Evolutionary conservation across 2,113 vertebrate genomes (phyloP), one percentile per base, ranked within the genome.

Genomic region (Rhagologus leucostigma): DNA sequence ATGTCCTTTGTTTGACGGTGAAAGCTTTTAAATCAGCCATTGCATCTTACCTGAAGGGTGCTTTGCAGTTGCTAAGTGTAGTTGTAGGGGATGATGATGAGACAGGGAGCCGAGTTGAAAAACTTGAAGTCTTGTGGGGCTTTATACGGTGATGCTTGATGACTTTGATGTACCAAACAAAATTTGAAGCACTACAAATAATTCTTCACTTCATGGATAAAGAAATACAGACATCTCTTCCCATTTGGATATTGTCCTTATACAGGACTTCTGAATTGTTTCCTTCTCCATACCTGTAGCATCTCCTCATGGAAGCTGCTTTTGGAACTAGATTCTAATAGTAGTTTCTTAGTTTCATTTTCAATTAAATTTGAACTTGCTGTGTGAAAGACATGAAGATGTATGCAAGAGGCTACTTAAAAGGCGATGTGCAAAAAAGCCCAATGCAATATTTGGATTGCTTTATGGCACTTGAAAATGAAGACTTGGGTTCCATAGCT

Each of bases 21-120:
- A 64, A 90, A 81, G 95, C 68, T 96, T 95, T 95, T 79, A 89
- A 95, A 91, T 91, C 65, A 84, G 60, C 32, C 26, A 8, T 64
- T 75, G 27, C 2, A 1, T 64, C 53, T 71, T 81, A 93, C 83
- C 71, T 96, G 85, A 84, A 78, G 82, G 60, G 44, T 92, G 44
- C 87, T 93, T 84, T 89, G 79, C 63, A 63, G 32, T 80, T 93
- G 24, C 49, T 46, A 68, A 86, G 39, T 71, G 60, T 75, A n/a
- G 41, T 33, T 87, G 27, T n/a, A 32, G 30, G 53, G 44, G n/a
- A 44, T 77, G 53, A 60, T 64, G 41, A 60, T 1, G 12, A 74
- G 90, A 63, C 64, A 57, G 78, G 56, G 30, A 88, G 70, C 23
- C 32, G 37, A 76, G 32, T 5, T 71, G 55, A 87, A 77, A 64